These are phyloP conservation scores for Acleris cristana DNA, from an alignment of 2,888 invertebrate species.

Conservation along the genomic window DNA sequence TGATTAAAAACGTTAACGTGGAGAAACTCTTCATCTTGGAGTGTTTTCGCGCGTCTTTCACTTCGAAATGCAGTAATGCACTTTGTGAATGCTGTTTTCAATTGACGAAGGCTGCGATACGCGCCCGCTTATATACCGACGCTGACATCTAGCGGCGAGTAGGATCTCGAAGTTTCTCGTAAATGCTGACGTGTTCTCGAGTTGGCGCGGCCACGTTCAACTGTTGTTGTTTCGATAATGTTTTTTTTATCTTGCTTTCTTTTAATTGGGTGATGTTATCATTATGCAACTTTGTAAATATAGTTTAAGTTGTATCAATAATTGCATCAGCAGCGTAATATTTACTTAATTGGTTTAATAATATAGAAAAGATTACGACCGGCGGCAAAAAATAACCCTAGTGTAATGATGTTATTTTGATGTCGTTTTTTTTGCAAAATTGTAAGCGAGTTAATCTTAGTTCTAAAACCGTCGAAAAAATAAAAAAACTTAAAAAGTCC, in stretches of 20 bases:
- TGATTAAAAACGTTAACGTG: neutral
- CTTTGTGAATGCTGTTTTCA: neutral
- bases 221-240: neutral
- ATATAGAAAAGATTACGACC: no score
- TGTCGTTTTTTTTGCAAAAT: no score
- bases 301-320: no score
- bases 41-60: conserved; percentile 8
- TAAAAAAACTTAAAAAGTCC: no score
- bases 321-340: no score
- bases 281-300: neutral
- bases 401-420: no score
- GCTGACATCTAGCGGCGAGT: conserved; percentile 60
- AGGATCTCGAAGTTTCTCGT: conserved; percentile 53
- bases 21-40: conserved; percentile 43
- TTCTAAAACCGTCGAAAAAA: no score
- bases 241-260: conserved; percentile 4
- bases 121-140: conserved; percentile 50
- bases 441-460: no score
- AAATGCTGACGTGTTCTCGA: conserved; percentile 37
- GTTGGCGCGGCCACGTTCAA: conserved; percentile 1
- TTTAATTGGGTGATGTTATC: conserved; percentile 5
- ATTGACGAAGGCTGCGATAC: conserved; percentile 33
- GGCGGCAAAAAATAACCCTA: no score
- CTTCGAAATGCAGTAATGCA: neutral
- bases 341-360: no score